phyloP scores from a whole-genome alignment of 2,797 vertebrate species.

The Coccyzus lansbergi region DNA sequence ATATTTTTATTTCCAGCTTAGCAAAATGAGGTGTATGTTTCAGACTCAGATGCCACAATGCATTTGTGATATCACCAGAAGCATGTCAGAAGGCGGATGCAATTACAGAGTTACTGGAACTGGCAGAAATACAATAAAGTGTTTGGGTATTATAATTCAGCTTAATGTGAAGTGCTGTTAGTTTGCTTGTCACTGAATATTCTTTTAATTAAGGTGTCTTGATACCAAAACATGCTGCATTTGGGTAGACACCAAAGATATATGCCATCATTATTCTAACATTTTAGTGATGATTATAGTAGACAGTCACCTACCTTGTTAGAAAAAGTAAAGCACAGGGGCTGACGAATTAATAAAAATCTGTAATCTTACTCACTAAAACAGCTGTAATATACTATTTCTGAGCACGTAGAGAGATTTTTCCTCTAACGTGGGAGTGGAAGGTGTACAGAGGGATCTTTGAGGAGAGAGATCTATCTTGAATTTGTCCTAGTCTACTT shows the following conservation, averaged over 20 bases:
- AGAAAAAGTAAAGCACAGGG: background rate
- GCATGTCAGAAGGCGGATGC: slow-evolving; percentile 18
- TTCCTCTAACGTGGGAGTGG: background rate
- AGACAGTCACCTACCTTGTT: background rate
- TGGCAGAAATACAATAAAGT: slow-evolving; percentile 50
- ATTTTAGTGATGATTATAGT: background rate
- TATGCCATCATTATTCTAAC: background rate
- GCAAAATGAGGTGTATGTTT: slow-evolving; percentile 19
- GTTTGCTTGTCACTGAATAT: slow-evolving; percentile 55
- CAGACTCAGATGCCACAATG: slow-evolving; percentile 16
- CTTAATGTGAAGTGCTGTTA: slow-evolving; percentile 39
- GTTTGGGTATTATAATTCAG: slow-evolving; percentile 39
- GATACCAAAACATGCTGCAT: slow-evolving; percentile 9
- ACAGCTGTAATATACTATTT: background rate
- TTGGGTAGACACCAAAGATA: slow-evolving; percentile 19
- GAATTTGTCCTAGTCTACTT: background rate
- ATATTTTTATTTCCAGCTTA: background rate
- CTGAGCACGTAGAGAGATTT: background rate
- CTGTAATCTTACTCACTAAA: background rate
- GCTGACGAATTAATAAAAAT: slow-evolving; percentile 39
- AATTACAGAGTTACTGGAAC: slow-evolving; percentile 43
- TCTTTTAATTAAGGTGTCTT: slow-evolving; percentile 53
- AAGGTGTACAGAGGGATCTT: background rate
- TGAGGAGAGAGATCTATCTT: background rate
- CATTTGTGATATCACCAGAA: slow-evolving; percentile 30